phyloP scores from a whole-genome alignment of 2,797 vertebrate species.

The Syngnathus acus region DNA sequence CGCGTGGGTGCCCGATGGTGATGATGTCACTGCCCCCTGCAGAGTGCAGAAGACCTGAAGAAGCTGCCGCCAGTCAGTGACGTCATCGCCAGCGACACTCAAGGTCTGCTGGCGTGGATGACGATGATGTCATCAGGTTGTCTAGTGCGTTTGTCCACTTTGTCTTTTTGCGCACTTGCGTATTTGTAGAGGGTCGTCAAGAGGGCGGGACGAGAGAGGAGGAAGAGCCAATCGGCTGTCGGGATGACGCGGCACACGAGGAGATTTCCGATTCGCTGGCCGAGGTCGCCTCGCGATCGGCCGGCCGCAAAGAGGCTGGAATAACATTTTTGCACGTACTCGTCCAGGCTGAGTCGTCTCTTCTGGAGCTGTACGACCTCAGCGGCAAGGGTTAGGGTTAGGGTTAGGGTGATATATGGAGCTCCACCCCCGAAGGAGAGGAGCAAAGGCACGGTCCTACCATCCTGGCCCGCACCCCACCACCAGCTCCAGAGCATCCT shows the following conservation, averaged over 20 bases:
- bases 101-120: neutral
- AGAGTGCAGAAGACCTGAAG: slow-evolving; percentile 49
- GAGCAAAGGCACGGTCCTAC: no score
- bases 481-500: no score
- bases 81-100: neutral
- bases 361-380: slow-evolving; percentile 33
- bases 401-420: no score
- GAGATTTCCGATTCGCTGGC: slow-evolving; percentile 12
- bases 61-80: slow-evolving; percentile 25
- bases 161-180: no score
- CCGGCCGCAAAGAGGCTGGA: neutral
- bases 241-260: slow-evolving; percentile 2
- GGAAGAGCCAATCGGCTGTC: slow-evolving; percentile 8
- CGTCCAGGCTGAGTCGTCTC: slow-evolving; percentile 20
- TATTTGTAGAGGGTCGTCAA: neutral
- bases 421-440: no score
- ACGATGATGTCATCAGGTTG: neutral
- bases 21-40: neutral
- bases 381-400: neutral
- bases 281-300: slow-evolving; percentile 15
- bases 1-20: neutral
- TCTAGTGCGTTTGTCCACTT: neutral
- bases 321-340: slow-evolving; percentile 5
- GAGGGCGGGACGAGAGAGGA: neutral
- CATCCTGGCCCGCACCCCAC: no score